Conservation (phyloP, 2,113 vertebrate genomes). For the Hydrochoerus hydrochaeris region DNA sequence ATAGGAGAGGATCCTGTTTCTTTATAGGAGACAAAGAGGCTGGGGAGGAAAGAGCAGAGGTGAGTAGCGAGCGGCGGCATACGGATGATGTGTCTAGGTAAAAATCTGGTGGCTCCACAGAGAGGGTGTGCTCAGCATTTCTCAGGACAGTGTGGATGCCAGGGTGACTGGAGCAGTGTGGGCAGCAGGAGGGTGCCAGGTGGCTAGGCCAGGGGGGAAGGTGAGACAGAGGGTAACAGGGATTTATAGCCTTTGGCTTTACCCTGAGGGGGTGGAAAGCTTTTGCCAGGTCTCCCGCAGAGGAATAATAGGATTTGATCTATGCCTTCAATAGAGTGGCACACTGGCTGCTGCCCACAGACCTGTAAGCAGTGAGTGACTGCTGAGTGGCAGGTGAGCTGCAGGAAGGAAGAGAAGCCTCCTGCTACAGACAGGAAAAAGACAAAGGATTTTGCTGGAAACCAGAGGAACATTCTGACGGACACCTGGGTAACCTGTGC, state of each 20-base stretch:
- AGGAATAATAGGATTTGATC: neutral
- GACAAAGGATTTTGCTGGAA: neutral
- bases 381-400: neutral
- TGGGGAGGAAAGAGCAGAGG: neutral
- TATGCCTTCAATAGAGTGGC: neutral
- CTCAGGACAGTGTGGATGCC: accelerated
- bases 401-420: no score
- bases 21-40: neutral
- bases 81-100: neutral
- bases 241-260: neutral
- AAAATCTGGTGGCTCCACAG: accelerated
- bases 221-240: neutral
- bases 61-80: no score
- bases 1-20: neutral
- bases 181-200: accelerated
- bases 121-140: no score
- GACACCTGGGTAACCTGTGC: neutral
- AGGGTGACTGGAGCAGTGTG: accelerated
- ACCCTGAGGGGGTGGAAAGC: neutral
- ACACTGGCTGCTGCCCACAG: neutral
- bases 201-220: neutral
- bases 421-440: neutral
- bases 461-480: neutral
- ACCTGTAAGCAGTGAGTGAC: no score
- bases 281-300: neutral